These are phyloP conservation scores for Isoperla grammatica DNA, from an alignment of 2,888 invertebrate species.

Conservation along the genomic window DNA sequence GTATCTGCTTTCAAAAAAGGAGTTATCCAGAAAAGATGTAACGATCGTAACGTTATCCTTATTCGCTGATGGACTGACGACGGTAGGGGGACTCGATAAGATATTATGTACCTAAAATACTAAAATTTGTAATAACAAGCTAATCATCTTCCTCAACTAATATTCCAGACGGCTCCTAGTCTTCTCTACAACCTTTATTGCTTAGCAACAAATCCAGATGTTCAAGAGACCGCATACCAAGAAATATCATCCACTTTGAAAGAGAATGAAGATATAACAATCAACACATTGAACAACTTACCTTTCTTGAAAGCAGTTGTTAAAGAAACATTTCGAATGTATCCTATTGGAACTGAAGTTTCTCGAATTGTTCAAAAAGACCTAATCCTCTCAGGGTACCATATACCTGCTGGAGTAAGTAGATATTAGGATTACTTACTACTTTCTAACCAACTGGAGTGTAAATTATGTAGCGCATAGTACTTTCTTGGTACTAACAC, in stretches of 20 bases:
- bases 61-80: slow-evolving; percentile 49
- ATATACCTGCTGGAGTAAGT: slow-evolving; percentile 42
- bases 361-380: slow-evolving; percentile 40
- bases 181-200: slow-evolving; percentile 44
- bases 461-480: too few species aligned
- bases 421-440: too few species aligned
- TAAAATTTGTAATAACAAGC: neutral
- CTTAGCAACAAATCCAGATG: slow-evolving; percentile 43
- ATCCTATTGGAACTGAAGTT: slow-evolving; percentile 40
- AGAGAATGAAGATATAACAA: slow-evolving; percentile 39
- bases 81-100: slow-evolving; percentile 40
- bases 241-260: slow-evolving; percentile 40
- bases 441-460: too few species aligned
- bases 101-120: neutral
- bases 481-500: too few species aligned
- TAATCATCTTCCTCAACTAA: too few species aligned
- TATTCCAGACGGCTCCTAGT: slow-evolving; percentile 45
- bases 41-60: slow-evolving; percentile 47
- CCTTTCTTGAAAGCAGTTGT: slow-evolving; percentile 57
- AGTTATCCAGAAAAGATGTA: slow-evolving; percentile 44
- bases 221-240: slow-evolving; percentile 43
- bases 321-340: slow-evolving; percentile 52
- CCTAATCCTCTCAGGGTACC: slow-evolving; percentile 40
- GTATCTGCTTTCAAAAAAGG: slow-evolving; percentile 43
- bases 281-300: slow-evolving; percentile 40